phyloP scores from a whole-genome alignment of 2,113 vertebrate species.

The Tichodroma muraria region DNA sequence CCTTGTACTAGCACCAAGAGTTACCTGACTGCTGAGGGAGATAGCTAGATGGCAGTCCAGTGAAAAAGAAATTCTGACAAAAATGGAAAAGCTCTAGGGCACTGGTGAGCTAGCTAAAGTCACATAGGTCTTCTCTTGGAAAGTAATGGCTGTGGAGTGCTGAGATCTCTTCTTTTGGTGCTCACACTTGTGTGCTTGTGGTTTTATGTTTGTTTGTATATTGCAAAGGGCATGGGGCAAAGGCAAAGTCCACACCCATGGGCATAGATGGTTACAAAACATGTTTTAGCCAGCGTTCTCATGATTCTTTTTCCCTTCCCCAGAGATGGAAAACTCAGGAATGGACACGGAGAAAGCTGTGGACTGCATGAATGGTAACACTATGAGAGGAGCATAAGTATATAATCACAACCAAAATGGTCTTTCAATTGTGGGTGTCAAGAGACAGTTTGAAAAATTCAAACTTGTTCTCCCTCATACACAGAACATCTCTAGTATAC shows the following conservation, averaged over 20 bases:
- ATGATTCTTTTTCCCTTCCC: not conserved
- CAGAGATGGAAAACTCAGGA: not conserved
- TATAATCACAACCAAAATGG: not conserved
- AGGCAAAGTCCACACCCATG: not conserved
- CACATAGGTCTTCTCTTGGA: fast-evolving
- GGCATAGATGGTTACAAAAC: not conserved
- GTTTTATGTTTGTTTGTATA: not conserved
- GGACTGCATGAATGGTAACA: not conserved
- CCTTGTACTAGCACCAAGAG: not conserved
- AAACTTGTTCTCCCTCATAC: not conserved
- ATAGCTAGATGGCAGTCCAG: not conserved
- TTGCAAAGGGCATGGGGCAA: not conserved
- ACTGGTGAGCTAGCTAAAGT: not conserved
- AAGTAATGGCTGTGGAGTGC: not conserved
- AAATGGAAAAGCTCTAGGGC: not conserved
- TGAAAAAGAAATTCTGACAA: not conserved
- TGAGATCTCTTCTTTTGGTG: not conserved
- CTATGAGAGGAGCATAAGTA: not conserved
- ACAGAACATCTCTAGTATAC: not conserved
- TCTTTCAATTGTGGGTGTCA: not conserved
- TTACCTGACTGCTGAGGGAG: not conserved
- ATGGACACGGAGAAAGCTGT: not conserved
- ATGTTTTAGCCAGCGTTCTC: not conserved
- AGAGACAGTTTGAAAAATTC: not conserved
- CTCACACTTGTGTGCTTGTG: not conserved